These are phyloP conservation scores for roundworm (Caenorhabditis elegans) DNA, from an alignment of 1,140 invertebrate genomes.

Conservation along the genomic window DNA sequence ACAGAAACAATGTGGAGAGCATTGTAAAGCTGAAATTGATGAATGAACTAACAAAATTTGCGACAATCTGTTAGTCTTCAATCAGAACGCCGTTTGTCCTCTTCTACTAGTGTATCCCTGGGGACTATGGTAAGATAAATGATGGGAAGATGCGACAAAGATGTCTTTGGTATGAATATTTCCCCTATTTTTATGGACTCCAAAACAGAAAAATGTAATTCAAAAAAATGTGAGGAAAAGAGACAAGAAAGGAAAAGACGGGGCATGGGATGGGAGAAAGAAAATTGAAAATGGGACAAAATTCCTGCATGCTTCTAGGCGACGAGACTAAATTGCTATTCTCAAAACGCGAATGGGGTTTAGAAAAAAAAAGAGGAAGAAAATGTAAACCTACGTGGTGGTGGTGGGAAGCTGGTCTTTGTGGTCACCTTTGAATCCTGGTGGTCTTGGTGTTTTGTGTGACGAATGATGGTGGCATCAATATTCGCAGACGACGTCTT, in stretches of 20 bases:
- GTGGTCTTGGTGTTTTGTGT: background rate
- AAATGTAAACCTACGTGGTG: background rate
- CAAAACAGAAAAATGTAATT: background rate
- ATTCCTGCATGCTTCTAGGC: background rate
- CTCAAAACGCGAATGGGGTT: background rate
- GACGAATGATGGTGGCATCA: constrained; percentile 30
- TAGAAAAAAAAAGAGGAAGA: too few relatives aligned
- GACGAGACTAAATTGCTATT: background rate
- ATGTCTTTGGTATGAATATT: background rate
- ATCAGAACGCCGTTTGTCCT: constrained; percentile 1
- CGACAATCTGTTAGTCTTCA: background rate
- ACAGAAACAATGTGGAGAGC: constrained; percentile 8
- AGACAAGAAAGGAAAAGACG: background rate
- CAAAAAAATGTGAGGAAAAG: background rate
- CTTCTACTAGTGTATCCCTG: background rate
- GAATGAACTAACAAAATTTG: background rate
- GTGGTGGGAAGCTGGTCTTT: background rate
- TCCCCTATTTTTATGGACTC: background rate
- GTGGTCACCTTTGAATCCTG: constrained; percentile 7
- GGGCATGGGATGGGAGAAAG: too few relatives aligned
- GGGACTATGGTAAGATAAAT: constrained; percentile 12
- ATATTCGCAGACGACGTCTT: constrained; percentile 1
- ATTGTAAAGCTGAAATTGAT: background rate
- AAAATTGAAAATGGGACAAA: background rate
- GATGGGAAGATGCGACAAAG: constrained; percentile 8